Evolutionary conservation across 2,888 invertebrate species (phyloP).

Genomic region (Hermodice carunculata): DNA sequence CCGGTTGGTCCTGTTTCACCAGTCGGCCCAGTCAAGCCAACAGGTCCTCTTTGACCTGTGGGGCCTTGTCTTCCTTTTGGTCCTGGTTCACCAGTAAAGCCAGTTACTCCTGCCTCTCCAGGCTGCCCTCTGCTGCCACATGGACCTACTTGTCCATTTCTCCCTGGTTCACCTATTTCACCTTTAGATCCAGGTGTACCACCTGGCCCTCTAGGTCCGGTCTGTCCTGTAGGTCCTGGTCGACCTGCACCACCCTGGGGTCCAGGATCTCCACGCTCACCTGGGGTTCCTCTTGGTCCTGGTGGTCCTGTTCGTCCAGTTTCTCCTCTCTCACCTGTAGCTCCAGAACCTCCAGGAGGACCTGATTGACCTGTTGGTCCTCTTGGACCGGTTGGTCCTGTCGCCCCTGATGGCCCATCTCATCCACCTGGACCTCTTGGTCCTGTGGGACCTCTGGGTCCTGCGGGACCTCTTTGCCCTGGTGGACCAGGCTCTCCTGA

Average conservation of each 20-base stretch:
- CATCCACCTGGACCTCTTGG: neutral
- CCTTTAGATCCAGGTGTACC: constrained; percentile 22
- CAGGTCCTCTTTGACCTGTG: constrained; percentile 27
- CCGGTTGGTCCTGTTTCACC: constrained; percentile 27
- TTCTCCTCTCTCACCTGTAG: constrained; percentile 12
- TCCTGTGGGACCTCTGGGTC: neutral
- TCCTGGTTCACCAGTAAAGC: neutral
- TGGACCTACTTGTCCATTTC: constrained; percentile 5
- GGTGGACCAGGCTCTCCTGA: neutral
- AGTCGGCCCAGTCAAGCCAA: constrained; percentile 20
- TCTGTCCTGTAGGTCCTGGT: constrained; percentile 10
- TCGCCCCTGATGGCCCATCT: constrained; percentile 9
- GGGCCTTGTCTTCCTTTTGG: constrained; percentile 7
- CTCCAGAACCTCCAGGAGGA: neutral
- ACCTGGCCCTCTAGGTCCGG: constrained; percentile 8
- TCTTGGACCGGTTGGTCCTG: constrained; percentile 27
- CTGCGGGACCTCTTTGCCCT: neutral
- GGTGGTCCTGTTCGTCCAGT: constrained; percentile 2
- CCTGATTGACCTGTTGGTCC: constrained; percentile 25
- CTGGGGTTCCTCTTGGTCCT: constrained; percentile 33
- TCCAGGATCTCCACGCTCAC: constrained; percentile 12
- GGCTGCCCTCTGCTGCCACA: neutral
- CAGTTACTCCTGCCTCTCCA: neutral
- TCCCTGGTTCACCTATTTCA: constrained; percentile 14
- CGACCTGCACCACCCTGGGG: constrained; percentile 9